Percentiles rank a stretch among this genome's conserved stretches.
These are phyloP conservation scores for Coendou prehensilis DNA, from an alignment of 2,797 vertebrate genomes.

Conservation along the genomic window DNA sequence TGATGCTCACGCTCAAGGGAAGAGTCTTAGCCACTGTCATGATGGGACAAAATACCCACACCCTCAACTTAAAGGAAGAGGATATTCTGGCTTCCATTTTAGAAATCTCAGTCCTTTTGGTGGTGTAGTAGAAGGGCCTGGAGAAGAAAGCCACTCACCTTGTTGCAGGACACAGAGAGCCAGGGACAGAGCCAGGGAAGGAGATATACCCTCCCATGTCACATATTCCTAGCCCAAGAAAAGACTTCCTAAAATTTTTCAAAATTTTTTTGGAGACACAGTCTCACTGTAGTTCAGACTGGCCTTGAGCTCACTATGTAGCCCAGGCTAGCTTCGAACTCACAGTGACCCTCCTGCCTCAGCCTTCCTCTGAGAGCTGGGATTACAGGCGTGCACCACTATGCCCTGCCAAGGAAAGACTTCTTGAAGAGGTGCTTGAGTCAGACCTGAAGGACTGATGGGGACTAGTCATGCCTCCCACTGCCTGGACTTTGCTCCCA, in stretches of 20 bases:
- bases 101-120: neutral
- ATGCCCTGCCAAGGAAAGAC: neutral
- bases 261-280: neutral
- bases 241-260: neutral
- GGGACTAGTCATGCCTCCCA: neutral
- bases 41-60: neutral
- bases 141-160: neutral
- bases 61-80: neutral
- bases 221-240: neutral
- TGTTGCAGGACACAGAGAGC: neutral
- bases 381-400: neutral
- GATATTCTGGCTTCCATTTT: neutral
- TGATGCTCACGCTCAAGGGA: neutral
- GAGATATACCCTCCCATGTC: neutral
- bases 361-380: neutral
- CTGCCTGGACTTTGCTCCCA: neutral
- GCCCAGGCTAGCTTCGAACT: too few relatives aligned
- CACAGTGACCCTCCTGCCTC: neutral
- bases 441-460: neutral
- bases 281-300: neutral
- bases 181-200: neutral
- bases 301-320: too few relatives aligned
- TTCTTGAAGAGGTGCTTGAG: neutral
- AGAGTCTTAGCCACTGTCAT: neutral
- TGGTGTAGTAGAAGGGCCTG: neutral